Percentiles rank a stretch among this genome's conserved stretches.
These are phyloP conservation scores for Lycopodina hypogea DNA, from an alignment of 37 sponge, comb jelly and placozoan genomes.

Conservation along the genomic window DNA sequence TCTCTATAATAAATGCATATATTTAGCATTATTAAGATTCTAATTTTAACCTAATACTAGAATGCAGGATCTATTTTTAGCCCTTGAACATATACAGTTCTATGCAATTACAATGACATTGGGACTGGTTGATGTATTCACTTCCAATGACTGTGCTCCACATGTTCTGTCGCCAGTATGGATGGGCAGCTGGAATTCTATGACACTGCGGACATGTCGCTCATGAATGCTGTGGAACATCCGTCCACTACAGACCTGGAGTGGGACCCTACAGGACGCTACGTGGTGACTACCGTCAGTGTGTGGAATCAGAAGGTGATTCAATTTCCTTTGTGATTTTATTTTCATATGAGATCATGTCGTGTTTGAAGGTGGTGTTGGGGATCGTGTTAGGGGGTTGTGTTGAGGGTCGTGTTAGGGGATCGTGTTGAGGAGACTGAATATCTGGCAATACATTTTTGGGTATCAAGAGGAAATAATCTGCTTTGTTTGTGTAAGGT, in stretches of 20 bases:
- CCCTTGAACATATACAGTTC: too few species aligned
- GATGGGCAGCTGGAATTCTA: constrained; percentile 90
- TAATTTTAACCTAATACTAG: too few species aligned
- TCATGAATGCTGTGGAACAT: constrained; percentile 82
- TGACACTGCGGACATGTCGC: constrained; percentile 69
- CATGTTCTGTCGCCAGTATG: constrained; percentile 4
- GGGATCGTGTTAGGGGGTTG: background rate
- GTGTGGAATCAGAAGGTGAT: constrained; percentile 80
- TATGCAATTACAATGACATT: too few species aligned
- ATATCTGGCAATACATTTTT: too few species aligned
- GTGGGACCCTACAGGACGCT: constrained; percentile 99
- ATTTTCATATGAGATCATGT: background rate
- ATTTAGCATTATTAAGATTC: too few species aligned
- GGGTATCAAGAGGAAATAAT: too few species aligned
- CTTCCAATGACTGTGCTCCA: too few species aligned
- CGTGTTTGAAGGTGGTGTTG: background rate
- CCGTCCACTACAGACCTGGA: constrained; percentile 75
- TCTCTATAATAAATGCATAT: too few species aligned
- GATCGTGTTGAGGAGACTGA: background rate
- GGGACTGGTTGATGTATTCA: too few species aligned
- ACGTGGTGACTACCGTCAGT: constrained; percentile 81
- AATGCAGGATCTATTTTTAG: too few species aligned
- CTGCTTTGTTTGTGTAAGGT: too few species aligned
- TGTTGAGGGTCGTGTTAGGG: background rate
- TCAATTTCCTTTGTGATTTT: background rate